Conservation (phyloP, 1,140 invertebrate genomes). For the Drosophila sturtevanti region DNA sequence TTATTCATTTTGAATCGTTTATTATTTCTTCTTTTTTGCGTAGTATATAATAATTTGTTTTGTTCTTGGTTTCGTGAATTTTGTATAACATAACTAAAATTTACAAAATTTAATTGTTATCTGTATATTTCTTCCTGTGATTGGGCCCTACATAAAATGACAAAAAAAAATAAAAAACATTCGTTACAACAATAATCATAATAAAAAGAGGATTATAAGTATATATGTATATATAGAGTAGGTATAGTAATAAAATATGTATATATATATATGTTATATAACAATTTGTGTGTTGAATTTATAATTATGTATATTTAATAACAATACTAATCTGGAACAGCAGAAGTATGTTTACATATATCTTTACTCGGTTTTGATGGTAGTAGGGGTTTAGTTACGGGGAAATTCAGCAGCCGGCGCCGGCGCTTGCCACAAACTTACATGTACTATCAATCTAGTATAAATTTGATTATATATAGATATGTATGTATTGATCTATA, state of each 20-base stretch:
- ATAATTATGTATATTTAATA: conserved; percentile 59
- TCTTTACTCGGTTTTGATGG: conserved; percentile 10
- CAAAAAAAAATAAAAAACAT: conserved; percentile 29
- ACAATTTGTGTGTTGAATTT: conserved; percentile 5
- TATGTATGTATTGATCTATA: conserved; percentile 7
- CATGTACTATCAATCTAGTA: conserved; percentile 40
- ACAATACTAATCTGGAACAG: conserved; percentile 72
- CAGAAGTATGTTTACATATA: conserved; percentile 25
- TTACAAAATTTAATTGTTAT: conserved; percentile 36
- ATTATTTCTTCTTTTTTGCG: background rate
- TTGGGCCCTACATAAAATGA: conserved; percentile 53
- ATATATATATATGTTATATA: conserved; percentile 32
- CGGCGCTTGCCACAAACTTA: conserved; percentile 68
- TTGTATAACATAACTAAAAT: conserved; percentile 53
- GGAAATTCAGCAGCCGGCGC: conserved; percentile 52
- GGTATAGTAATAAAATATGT: conserved; percentile 41
- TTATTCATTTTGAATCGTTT: background rate
- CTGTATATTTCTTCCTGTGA: conserved; percentile 52
- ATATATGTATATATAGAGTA: conserved; percentile 35
- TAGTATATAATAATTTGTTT: background rate
- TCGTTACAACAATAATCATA: conserved; percentile 1
- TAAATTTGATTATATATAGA: conserved; percentile 48
- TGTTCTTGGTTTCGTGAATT: conserved; percentile 11
- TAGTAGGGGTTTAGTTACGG: conserved; percentile 33
- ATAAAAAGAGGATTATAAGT: conserved; percentile 18